A percentile compares a stretch with the other conserved stretches of the same genome.
These are phyloP conservation scores for Eonycteris spelaea DNA, from an alignment of 2,113 vertebrate genomes.

Conservation along the genomic window DNA sequence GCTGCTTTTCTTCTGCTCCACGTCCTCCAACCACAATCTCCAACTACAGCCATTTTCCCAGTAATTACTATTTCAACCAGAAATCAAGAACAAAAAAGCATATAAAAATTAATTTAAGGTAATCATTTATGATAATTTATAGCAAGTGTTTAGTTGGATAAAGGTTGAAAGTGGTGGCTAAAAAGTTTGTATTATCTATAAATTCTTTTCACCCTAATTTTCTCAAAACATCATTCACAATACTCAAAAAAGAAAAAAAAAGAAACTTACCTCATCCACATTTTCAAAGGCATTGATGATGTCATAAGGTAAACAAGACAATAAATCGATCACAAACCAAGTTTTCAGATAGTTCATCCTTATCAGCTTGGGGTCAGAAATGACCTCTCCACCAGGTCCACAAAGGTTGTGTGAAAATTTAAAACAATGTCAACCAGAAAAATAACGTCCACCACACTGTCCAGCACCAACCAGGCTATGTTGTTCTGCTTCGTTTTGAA, in stretches of 20 bases:
- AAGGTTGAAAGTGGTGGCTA: background rate
- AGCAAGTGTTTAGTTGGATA: background rate
- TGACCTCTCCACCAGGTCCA: conserved; percentile 97
- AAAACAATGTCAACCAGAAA: conserved; percentile 98
- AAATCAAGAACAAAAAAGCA: background rate
- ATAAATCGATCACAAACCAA: conserved; percentile 98
- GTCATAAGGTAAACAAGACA: conserved; percentile 99
- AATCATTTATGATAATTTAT: background rate
- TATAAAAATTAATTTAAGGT: background rate
- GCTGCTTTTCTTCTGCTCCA: background rate
- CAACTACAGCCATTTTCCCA: background rate
- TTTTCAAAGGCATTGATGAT: conserved; percentile 99
- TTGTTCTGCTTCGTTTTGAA: conserved; percentile 99
- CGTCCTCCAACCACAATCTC: background rate
- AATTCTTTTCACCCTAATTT: background rate
- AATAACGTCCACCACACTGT: conserved; percentile 98
- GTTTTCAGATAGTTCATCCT: conserved; percentile 99
- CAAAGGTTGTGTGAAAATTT: conserved; percentile 98
- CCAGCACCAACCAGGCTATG: conserved; percentile 97
- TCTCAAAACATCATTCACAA: background rate
- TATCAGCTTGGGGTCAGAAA: conserved; percentile 97
- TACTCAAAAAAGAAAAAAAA: background rate
- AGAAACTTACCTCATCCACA: conserved; percentile 92
- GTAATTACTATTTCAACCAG: background rate
- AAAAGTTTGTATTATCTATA: background rate